Conservation (phyloP, 2,888 invertebrate species). For the Cheiracanthium punctorium region DNA sequence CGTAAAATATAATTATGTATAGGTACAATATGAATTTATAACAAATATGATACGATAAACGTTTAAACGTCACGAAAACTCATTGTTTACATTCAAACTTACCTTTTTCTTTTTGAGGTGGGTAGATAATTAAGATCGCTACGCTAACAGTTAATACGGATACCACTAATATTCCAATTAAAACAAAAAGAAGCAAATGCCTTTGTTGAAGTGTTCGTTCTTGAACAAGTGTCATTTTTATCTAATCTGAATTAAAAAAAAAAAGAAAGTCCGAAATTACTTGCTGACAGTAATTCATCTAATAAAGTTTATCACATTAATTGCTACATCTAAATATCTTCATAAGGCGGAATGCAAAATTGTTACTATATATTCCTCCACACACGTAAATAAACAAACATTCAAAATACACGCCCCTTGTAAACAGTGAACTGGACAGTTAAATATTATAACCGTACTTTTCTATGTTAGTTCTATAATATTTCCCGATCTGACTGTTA, state of each 20-base stretch:
- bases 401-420: background rate
- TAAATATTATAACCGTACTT: too few species aligned
- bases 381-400: background rate
- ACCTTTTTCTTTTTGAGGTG: background rate
- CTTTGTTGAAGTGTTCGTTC: constrained; percentile 6
- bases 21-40: background rate
- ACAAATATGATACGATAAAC: background rate
- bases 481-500: too few species aligned
- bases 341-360: background rate
- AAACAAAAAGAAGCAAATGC: background rate
- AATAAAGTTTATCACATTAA: background rate
- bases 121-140: background rate
- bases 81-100: background rate
- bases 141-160: background rate
- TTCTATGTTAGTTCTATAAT: too few species aligned
- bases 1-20: background rate
- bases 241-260: background rate
- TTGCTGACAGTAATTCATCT: background rate
- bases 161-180: constrained; percentile 2
- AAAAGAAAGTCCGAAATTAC: background rate
- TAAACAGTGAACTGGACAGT: background rate
- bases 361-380: background rate
- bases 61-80: background rate
- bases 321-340: background rate
- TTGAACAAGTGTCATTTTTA: background rate